Percentiles rank a stretch among this genome's conserved stretches.
phyloP scores from a whole-genome alignment of 2,797 vertebrate genomes.

The Corythornis leucogaster region DNA sequence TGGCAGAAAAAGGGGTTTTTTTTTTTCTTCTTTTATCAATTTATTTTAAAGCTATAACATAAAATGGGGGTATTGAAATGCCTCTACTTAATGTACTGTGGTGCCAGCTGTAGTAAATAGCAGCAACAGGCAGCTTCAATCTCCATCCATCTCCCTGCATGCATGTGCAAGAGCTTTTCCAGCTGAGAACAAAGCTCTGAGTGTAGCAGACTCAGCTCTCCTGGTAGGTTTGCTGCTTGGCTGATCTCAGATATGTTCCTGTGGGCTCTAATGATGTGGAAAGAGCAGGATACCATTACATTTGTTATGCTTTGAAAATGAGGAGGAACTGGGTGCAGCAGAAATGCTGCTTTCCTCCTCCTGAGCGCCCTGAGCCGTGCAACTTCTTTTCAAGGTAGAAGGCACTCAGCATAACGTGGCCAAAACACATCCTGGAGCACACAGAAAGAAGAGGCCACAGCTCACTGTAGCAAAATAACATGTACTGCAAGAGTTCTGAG shows the following conservation, averaged over 20 bases:
- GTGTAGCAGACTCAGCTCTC: neutral
- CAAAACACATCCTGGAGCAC: neutral
- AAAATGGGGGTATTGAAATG: neutral
- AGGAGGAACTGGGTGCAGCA: neutral
- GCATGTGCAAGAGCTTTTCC: neutral
- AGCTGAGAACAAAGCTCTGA: neutral
- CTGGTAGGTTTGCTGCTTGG: conserved; percentile 35
- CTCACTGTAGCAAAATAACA: neutral
- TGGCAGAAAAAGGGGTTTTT: neutral
- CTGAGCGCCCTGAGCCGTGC: accelerated
- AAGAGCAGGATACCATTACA: neutral
- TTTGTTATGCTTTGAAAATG: neutral
- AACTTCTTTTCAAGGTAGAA: neutral
- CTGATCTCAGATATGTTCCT: neutral
- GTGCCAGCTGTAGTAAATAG: neutral
- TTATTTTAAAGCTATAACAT: neutral
- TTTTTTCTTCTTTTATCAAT: neutral
- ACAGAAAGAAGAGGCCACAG: neutral
- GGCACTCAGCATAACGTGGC: accelerated
- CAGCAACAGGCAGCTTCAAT: neutral
- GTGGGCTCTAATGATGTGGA: conserved; percentile 10
- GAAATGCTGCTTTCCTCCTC: neutral
- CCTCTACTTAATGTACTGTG: neutral
- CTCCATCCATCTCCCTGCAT: neutral
- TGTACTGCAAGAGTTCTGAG: neutral